These are phyloP conservation scores for Poecilia gillii DNA, from an alignment of 2,797 vertebrate species.

Conservation along the genomic window DNA sequence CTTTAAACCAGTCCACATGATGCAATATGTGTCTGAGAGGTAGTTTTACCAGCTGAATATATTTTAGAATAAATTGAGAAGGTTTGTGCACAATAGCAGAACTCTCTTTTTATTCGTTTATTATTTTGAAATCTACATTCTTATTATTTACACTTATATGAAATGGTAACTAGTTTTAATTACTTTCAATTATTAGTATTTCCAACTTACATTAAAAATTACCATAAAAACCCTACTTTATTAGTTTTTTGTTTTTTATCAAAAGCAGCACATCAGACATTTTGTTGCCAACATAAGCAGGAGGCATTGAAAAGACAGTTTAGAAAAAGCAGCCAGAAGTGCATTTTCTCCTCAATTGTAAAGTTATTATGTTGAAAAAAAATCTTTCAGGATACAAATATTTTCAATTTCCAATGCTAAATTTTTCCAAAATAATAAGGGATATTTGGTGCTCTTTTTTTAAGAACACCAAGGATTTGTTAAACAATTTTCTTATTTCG, in stretches of 20 bases:
- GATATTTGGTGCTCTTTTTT: no score
- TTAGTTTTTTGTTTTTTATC: not conserved
- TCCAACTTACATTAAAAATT: not conserved
- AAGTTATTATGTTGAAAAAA: no score
- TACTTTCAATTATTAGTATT: not conserved
- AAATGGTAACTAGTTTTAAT: not conserved
- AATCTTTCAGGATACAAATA: not conserved
- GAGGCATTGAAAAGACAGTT: no score
- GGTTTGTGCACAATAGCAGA: not conserved
- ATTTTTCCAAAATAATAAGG: not conserved
- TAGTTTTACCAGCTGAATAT: conserved; percentile 26
- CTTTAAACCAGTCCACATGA: conserved; percentile 61
- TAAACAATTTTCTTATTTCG: not conserved
- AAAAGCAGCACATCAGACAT: not conserved
- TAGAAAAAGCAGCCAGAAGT: not conserved
- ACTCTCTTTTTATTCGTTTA: not conserved
- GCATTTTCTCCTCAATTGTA: not conserved
- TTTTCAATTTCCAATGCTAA: not conserved
- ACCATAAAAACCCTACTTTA: not conserved
- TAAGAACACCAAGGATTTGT: no score
- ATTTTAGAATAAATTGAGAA: conserved; percentile 14
- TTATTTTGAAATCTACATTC: not conserved
- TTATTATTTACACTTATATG: conserved; percentile 1
- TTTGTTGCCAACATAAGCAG: not conserved
- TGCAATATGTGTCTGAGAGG: conserved; percentile 30